Percentiles rank a stretch among this genome's conserved stretches.
Conservation (phyloP, 2,888 invertebrate species). For the Empis livida region DNA sequence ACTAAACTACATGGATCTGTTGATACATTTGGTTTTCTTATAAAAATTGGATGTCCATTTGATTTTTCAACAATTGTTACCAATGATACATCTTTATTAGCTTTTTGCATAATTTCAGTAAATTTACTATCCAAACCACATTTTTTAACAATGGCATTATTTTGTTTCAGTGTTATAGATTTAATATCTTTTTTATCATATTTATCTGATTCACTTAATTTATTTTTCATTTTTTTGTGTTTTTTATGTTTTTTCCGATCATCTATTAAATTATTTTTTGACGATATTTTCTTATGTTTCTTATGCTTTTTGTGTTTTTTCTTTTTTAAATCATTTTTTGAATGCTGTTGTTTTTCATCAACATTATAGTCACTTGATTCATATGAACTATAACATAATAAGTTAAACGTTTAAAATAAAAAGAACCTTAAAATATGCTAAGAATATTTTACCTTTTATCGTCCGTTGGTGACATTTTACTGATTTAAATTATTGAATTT, state of each 20-base stretch:
- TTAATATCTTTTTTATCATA: not conserved
- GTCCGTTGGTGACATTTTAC: too few relatives aligned
- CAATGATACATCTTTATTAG: constrained; percentile 20
- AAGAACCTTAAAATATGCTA: too few relatives aligned
- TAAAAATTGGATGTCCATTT: constrained; percentile 23
- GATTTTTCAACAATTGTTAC: constrained; percentile 19
- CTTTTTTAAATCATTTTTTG: not conserved
- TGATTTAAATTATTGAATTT: too few relatives aligned
- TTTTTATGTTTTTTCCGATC: not conserved
- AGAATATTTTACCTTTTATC: too few relatives aligned
- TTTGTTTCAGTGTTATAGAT: not conserved
- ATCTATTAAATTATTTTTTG: not conserved
- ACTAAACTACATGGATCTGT: constrained; percentile 40
- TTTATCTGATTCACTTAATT: not conserved
- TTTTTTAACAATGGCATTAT: too few relatives aligned
- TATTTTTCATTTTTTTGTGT: not conserved
- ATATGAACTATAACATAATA: too few relatives aligned
- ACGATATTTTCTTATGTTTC: not conserved
- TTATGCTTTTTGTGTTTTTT: not conserved
- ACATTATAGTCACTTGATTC: too few relatives aligned
- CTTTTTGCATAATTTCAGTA: constrained; percentile 31
- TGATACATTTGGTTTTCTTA: constrained; percentile 26
- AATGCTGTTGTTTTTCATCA: too few relatives aligned
- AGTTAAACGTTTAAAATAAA: too few relatives aligned
- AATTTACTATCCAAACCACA: constrained; percentile 24